Percentiles rank a stretch among this genome's conserved stretches.
These are phyloP conservation scores for Argyresthia goedartella DNA, from an alignment of 2,888 invertebrate genomes.

Conservation along the genomic window DNA sequence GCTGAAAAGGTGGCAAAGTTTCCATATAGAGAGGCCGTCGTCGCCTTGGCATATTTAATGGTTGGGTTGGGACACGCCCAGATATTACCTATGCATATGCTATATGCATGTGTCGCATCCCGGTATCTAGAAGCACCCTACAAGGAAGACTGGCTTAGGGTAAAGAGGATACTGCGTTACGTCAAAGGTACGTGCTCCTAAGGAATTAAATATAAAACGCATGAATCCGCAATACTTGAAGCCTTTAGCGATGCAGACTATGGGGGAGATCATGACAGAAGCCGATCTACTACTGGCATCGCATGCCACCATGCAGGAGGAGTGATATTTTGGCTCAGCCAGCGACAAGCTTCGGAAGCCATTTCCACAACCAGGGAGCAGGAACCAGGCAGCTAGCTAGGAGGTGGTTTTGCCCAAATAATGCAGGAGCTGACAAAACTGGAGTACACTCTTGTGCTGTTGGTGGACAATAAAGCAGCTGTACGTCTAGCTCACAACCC, in stretches of 20 bases:
- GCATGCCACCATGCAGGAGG: constrained; percentile 15
- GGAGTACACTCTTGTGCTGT: too few species aligned
- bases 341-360: constrained; percentile 21
- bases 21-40: too few species aligned
- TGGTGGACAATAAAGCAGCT: too few species aligned
- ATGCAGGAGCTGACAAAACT: too few species aligned
- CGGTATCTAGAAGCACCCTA: constrained; percentile 4
- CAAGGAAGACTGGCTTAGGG: background rate
- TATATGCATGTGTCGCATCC: constrained; percentile 2
- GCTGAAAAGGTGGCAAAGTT: background rate
- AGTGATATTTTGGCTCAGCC: constrained; percentile 22
- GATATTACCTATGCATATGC: constrained; percentile 5
- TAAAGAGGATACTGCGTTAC: constrained; percentile 8
- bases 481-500: too few species aligned
- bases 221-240: background rate
- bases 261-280: constrained; percentile 5
- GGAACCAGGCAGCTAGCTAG: constrained; percentile 21
- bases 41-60: constrained; percentile 4
- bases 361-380: constrained; percentile 23
- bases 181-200: background rate
- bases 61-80: constrained; percentile 5
- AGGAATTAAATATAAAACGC: background rate
- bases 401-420: too few species aligned
- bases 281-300: constrained; percentile 9
- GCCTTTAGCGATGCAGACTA: constrained; percentile 10